Conservation (phyloP, 2,888 invertebrate species). For the Candidula unifasciata region DNA sequence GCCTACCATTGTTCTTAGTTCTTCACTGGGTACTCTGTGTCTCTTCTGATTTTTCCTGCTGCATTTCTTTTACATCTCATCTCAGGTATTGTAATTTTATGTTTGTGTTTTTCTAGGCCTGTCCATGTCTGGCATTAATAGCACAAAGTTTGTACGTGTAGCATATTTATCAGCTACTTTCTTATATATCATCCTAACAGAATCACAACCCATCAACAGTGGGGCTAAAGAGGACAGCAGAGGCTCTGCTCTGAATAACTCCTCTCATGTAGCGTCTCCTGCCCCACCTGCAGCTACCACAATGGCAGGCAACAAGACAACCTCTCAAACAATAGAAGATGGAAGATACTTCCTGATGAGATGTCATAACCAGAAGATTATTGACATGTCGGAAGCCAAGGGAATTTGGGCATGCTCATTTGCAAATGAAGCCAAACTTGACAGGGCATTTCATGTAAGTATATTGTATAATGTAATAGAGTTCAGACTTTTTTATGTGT, state of each 20-base stretch:
- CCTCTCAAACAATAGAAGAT: not conserved
- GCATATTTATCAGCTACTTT: too few species aligned
- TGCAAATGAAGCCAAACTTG: slow-evolving; percentile 82
- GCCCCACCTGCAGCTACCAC: slow-evolving; percentile 38
- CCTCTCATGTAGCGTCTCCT: slow-evolving; percentile 58
- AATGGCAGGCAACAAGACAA: not conserved
- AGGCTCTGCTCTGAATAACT: slow-evolving; percentile 59
- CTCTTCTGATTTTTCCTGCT: too few species aligned
- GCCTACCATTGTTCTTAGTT: too few species aligned
- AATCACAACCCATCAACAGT: not conserved
- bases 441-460: slow-evolving; percentile 82
- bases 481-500: too few species aligned
- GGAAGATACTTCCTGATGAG: slow-evolving; percentile 82
- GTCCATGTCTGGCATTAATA: too few species aligned
- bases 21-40: too few species aligned
- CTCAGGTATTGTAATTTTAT: too few species aligned
- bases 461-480: not conserved
- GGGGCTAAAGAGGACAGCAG: slow-evolving; percentile 21
- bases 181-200: not conserved
- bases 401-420: slow-evolving; percentile 83
- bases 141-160: too few species aligned
- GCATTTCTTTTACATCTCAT: too few species aligned
- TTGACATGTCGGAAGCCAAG: slow-evolving; percentile 81
- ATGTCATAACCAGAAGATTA: slow-evolving; percentile 81
- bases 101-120: too few species aligned